Evolutionary conservation across 2,797 vertebrate genomes (phyloP), one percentile per base, ranked within the genome.

Genomic region (Myotis daubentonii): DNA sequence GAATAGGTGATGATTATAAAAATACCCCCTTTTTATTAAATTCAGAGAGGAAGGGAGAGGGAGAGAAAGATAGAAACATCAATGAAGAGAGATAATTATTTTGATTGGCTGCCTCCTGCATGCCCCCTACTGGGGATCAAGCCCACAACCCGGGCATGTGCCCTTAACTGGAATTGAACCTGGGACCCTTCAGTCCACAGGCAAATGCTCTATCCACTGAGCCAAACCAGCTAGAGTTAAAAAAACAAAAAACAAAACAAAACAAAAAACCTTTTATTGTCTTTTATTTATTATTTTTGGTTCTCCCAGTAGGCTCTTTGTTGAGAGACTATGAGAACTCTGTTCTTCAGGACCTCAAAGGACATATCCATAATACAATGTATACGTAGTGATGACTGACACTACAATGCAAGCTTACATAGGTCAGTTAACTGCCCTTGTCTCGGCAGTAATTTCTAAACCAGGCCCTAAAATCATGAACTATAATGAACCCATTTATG

Each of bases 361-460:
- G 33, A 55, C 3, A 96, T 75, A 88, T 90, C 30, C 71, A 68
- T 85, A 84, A 85, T 82, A 60, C 3, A 84, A 89, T 84, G 30
- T 91, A n/a, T 47, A 7, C 78, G 10, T 84, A n/a, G 2, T 95
- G 75, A 60, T 91, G 75, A 96, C 53, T 3, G 82, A 7, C 89
- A 75, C 65, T 87, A 30, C 41, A 80, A 81, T 74, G n/a, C 33
- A 81, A 75, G 8, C 38, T 86, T 81, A 33, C 38, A 25, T 51
- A 65, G 30, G 72, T 84, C 36, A 91, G 44, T 89, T 89, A 72
- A 89, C 41, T 87, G 5, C 28, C 23, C 25, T 85, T 94, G 47
- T 81, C 30, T 74, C 85, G 33, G 28, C 53, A 94, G 33, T 93
- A 51, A 70, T 87, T 85, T 91, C 84, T 91, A 93, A 97, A 87